Evolutionary conservation across 2,888 invertebrate genomes (phyloP).

Genomic region (Psylliodes chrysocephalus): DNA sequence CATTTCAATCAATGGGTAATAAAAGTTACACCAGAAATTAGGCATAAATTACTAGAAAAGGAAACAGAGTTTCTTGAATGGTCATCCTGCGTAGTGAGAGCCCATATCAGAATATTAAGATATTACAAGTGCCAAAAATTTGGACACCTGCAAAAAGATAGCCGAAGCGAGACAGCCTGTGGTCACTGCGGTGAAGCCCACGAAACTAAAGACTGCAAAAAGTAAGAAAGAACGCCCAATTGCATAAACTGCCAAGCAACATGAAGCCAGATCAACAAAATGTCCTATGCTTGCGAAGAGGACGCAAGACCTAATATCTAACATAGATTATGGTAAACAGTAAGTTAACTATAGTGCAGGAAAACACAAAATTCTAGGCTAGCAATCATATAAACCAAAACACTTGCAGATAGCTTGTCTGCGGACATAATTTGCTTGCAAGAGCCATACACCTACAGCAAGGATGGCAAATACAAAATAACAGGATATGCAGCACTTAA

Average conservation of each 20-base stretch:
- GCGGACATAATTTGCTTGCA: too few relatives aligned
- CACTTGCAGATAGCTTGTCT: too few relatives aligned
- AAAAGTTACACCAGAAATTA: background rate
- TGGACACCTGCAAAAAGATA: background rate
- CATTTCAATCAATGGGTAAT: constrained; percentile 7
- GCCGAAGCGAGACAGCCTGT: background rate
- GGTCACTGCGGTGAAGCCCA: background rate
- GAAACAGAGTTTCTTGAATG: background rate
- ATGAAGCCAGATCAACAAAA: too few relatives aligned
- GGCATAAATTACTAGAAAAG: background rate
- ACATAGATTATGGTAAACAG: too few relatives aligned
- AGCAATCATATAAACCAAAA: too few relatives aligned
- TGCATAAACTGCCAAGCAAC: background rate
- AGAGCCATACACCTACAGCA: too few relatives aligned
- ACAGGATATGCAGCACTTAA: too few relatives aligned
- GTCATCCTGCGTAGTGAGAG: background rate
- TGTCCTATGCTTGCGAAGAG: too few relatives aligned
- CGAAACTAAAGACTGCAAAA: background rate
- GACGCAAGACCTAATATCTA: too few relatives aligned
- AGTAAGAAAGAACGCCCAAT: background rate
- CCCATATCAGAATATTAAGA: background rate
- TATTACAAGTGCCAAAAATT: constrained; percentile 5
- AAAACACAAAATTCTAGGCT: too few relatives aligned
- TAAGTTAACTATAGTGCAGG: too few relatives aligned
- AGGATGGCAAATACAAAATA: too few relatives aligned